phyloP scores from a whole-genome alignment of 2,888 invertebrate genomes.

The Dasypogon diadema region DNA sequence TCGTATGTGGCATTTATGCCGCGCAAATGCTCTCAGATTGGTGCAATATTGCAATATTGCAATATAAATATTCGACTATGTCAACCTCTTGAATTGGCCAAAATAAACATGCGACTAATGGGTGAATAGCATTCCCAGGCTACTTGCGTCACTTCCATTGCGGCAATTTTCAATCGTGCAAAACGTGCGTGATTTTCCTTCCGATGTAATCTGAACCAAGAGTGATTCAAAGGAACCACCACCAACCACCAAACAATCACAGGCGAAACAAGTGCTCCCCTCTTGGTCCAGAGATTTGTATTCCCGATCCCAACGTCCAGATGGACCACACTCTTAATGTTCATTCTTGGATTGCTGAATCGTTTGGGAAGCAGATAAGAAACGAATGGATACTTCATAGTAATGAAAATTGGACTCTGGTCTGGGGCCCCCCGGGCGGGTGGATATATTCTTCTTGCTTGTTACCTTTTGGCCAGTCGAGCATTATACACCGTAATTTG shows the following conservation, averaged over 20 bases:
- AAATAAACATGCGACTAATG: slow-evolving; percentile 18
- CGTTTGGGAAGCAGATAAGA: slow-evolving; percentile 4
- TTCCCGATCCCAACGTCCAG: neutral
- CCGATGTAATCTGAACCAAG: slow-evolving; percentile 15
- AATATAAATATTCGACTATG: neutral
- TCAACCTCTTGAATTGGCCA: neutral
- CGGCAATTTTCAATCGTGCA: slow-evolving; percentile 2
- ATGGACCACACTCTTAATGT: neutral
- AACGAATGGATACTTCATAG: neutral
- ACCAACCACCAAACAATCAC: neutral
- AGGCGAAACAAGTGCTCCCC: too few species aligned
- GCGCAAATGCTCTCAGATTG: neutral
- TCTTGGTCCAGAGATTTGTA: neutral
- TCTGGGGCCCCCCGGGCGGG: neutral
- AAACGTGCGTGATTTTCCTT: slow-evolving; percentile 39
- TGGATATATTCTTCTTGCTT: neutral
- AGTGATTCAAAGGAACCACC: too few species aligned
- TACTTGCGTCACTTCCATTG: slow-evolving; percentile 2
- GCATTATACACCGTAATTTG: neutral
- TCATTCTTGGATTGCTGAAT: slow-evolving; percentile 20
- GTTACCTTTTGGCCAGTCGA: neutral
- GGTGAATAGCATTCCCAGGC: neutral
- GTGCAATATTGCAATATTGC: neutral
- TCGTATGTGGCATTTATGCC: neutral
- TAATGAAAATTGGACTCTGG: neutral